phyloP scores from a whole-genome alignment of 23 tunicate species.

The Ciona savignyi region DNA sequence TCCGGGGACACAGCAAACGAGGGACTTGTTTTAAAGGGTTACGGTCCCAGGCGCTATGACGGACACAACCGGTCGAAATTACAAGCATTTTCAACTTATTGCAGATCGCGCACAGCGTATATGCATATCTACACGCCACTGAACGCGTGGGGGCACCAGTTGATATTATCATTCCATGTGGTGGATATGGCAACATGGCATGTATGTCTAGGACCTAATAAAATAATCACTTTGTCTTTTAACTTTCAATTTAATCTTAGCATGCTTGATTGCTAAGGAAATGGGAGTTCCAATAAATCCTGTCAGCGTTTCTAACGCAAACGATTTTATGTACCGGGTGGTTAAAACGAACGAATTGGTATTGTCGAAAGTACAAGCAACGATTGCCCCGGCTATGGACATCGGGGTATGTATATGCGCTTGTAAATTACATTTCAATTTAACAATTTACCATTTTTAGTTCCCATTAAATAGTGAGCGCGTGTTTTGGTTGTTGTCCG shows the following conservation, averaged over 20 bases:
- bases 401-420: conserved; percentile 26
- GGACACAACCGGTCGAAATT: no score
- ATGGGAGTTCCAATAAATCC: conserved; percentile 66
- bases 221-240: no score
- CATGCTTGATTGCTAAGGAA: conserved; percentile 36
- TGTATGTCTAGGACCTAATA: no score
- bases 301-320: conserved; percentile 40
- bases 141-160: conserved; percentile 37
- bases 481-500: conserved; percentile 39
- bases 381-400: conserved; percentile 66
- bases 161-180: conserved; percentile 59
- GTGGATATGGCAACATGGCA: conserved; percentile 75
- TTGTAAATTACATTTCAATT: background rate
- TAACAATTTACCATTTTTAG: conserved; percentile 5
- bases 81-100: no score
- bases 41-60: no score
- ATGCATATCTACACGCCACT: conserved; percentile 43
- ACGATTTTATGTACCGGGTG: conserved; percentile 37
- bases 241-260: conserved; percentile 25
- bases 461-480: conserved; percentile 41
- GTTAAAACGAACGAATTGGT: conserved; percentile 13
- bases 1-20: no score
- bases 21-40: no score
- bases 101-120: conserved; percentile 80
- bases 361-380: conserved; percentile 8